phyloP scores from a whole-genome alignment of 1,140 invertebrate genomes.

The Sipha flava region DNA sequence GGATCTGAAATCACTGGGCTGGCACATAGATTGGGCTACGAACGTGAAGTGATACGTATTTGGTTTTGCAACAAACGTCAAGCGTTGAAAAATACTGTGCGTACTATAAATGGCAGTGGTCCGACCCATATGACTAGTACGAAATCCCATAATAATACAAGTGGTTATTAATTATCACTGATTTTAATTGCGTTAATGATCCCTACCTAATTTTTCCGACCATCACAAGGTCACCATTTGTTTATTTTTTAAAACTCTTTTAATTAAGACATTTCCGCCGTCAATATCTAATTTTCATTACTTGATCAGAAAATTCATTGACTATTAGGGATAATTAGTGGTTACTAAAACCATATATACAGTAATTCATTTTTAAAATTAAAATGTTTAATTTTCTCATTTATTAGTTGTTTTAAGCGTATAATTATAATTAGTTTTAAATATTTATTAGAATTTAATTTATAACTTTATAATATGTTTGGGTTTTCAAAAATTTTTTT shows the following conservation, averaged over 20 bases:
- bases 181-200: neutral
- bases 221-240: neutral
- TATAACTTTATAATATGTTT: neutral
- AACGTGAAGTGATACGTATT: conserved; percentile 94
- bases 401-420: neutral
- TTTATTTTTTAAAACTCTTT: no score
- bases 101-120: neutral
- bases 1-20: conserved; percentile 93
- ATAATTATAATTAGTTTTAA: neutral
- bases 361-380: neutral
- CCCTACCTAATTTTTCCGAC: neutral
- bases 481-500: neutral
- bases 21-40: conserved; percentile 89
- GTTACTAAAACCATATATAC: neutral
- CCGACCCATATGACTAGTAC: neutral
- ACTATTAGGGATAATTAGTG: neutral
- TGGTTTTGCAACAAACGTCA: conserved; percentile 99
- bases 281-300: neutral
- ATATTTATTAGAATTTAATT: neutral
- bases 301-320: neutral
- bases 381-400: neutral
- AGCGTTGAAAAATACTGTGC: conserved; percentile 87
- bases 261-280: no score
- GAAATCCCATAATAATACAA: neutral
- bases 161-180: neutral